These are phyloP conservation scores for Ammodytes marinus DNA, from an alignment of 2,113 vertebrate species.

Conservation along the genomic window DNA sequence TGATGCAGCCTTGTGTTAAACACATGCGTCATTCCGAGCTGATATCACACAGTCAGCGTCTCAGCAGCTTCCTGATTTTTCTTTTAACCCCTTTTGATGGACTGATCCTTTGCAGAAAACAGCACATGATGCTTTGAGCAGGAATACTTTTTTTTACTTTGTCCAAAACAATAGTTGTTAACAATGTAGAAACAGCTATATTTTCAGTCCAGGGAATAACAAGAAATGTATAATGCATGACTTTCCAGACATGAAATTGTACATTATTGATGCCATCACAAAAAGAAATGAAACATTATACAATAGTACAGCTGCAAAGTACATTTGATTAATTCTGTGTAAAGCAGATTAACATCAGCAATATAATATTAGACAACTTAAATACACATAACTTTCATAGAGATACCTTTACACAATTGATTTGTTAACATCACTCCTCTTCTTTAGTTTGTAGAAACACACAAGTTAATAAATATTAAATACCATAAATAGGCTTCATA, in stretches of 20 bases:
- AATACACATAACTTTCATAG: slow-evolving; percentile 43
- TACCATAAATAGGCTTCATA: slow-evolving; percentile 75
- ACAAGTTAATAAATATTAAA: slow-evolving; percentile 83
- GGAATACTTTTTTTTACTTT: not conserved
- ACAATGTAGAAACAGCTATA: not conserved
- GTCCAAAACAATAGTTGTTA: not conserved
- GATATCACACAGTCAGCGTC: slow-evolving; percentile 81
- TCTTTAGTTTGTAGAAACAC: slow-evolving; percentile 9
- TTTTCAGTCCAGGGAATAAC: not conserved
- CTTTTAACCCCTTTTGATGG: slow-evolving; percentile 57
- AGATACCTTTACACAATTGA: not conserved
- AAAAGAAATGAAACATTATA: slow-evolving; percentile 10
- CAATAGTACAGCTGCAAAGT: slow-evolving; percentile 12
- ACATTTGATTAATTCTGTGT: slow-evolving; percentile 28
- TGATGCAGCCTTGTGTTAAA: slow-evolving; percentile 70
- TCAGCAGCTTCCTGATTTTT: slow-evolving; percentile 81
- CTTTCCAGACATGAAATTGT: slow-evolving; percentile 7
- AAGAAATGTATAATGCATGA: not conserved
- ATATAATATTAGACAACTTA: slow-evolving; percentile 44
- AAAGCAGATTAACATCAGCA: slow-evolving; percentile 41
- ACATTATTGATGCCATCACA: slow-evolving; percentile 8
- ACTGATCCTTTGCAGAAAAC: slow-evolving; percentile 24
- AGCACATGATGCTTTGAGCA: slow-evolving; percentile 19
- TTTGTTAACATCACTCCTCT: slow-evolving; percentile 14
- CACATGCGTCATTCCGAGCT: slow-evolving; percentile 78